Conservation (phyloP, 2,888 invertebrate genomes). For the Spatulosminthurus flaviceps region DNA sequence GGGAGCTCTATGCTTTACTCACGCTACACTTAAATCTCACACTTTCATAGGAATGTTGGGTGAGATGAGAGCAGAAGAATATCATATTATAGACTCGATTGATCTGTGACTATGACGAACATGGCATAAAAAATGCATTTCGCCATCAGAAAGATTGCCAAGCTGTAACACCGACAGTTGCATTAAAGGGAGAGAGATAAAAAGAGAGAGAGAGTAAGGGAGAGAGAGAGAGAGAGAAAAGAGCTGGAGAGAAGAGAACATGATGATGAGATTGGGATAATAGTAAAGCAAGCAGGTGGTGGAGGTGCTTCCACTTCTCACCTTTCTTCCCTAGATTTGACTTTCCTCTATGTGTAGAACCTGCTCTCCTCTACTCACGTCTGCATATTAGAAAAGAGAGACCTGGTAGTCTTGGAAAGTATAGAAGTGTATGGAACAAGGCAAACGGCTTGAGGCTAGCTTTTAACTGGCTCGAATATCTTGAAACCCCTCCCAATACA, state of each 20-base stretch:
- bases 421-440: slow-evolving; percentile 23
- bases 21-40: slow-evolving; percentile 4
- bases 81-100: slow-evolving; percentile 39
- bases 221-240: no score
- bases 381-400: no score
- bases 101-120: slow-evolving; percentile 54
- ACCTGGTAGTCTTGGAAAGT: no score
- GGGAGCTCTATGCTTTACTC: slow-evolving; percentile 19
- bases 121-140: slow-evolving; percentile 62
- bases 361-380: background rate
- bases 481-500: slow-evolving; percentile 44
- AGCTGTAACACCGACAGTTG: slow-evolving; percentile 46
- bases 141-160: slow-evolving; percentile 56
- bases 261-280: background rate
- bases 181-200: slow-evolving; percentile 33
- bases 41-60: slow-evolving; percentile 23
- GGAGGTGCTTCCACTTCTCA: slow-evolving; percentile 38
- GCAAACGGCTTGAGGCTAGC: slow-evolving; percentile 42
- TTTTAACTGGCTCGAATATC: slow-evolving; percentile 13
- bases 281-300: background rate
- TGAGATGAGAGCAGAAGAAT: slow-evolving; percentile 25
- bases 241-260: slow-evolving; percentile 34
- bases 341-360: background rate
- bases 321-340: slow-evolving; percentile 32
- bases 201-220: no score